A percentile compares a stretch with the other conserved stretches of the same genome.
Evolutionary conservation across 2,888 invertebrate genomes (phyloP).

Genomic region (Polydrusus tereticollis): DNA sequence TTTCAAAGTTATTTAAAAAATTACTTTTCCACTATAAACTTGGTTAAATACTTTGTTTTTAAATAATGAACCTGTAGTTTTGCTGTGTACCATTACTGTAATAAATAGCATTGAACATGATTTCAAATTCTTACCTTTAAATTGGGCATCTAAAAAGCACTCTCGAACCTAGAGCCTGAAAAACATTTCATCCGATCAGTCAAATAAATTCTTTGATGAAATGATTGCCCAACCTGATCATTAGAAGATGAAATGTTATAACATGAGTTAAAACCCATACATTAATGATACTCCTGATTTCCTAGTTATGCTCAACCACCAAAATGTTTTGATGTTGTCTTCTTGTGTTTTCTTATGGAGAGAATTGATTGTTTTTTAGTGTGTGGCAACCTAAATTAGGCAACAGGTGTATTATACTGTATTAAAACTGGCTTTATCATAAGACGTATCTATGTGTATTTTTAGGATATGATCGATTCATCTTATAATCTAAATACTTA

Average conservation of each 20-base stretch:
- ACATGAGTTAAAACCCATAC: background rate
- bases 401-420: no score
- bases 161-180: constrained; percentile 40
- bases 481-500: constrained; percentile 27
- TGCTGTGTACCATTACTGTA: no score
- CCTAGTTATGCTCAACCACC: background rate
- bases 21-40: no score
- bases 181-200: constrained; percentile 37
- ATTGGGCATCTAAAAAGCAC: constrained; percentile 32
- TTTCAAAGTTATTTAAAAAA: no score
- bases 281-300: background rate
- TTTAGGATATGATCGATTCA: constrained; percentile 2
- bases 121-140: constrained; percentile 28
- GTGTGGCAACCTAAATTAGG: no score
- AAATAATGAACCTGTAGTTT: no score
- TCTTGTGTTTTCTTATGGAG: no score
- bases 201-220: background rate
- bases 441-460: background rate
- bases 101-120: no score
- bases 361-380: no score
- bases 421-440: background rate
- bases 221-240: constrained; percentile 32
- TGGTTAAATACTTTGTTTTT: no score
- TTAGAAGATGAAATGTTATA: constrained; percentile 21
- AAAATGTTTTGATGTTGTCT: background rate